Conservation (phyloP, 2,888 invertebrate genomes). For the Andrena hattorfiana region DNA sequence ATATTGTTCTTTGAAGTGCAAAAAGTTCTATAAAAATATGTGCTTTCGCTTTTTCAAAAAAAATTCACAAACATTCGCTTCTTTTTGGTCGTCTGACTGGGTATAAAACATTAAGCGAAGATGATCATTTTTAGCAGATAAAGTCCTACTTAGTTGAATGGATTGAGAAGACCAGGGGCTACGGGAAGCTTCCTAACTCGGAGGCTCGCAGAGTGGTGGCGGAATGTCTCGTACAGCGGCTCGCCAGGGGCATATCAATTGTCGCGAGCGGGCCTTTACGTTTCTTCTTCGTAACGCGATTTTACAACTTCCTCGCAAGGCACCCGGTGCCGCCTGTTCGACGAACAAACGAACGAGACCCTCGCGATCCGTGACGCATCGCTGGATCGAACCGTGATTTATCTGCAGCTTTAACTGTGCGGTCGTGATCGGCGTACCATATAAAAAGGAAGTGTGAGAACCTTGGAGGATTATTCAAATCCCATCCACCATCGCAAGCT, state of each 20-base stretch:
- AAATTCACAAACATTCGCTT: too few species aligned
- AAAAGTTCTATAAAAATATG: too few species aligned
- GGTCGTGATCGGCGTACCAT: conserved; percentile 30
- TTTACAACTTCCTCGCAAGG: conserved; percentile 81
- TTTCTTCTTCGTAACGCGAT: conserved; percentile 76
- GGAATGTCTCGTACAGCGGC: conserved; percentile 67
- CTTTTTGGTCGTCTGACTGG: too few species aligned
- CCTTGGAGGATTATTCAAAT: conserved; percentile 53
- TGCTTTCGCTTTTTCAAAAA: too few species aligned
- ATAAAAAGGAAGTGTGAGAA: conserved; percentile 44
- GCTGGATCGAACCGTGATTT: conserved; percentile 47
- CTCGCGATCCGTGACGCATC: conserved; percentile 41
- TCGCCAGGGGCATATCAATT: conserved; percentile 71
- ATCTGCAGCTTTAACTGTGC: conserved; percentile 31
- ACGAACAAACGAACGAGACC: conserved; percentile 26
- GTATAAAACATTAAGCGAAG: too few species aligned
- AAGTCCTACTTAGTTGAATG: neutral
- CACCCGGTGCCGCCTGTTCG: conserved; percentile 34
- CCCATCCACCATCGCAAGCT: neutral
- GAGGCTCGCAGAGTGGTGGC: conserved; percentile 26
- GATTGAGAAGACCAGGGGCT: neutral
- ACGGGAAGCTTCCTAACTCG: neutral
- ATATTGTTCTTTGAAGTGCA: too few species aligned
- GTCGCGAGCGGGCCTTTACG: conserved; percentile 51
- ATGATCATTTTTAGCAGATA: too few species aligned